Base-by-base conservation (phyloP, 2,888 invertebrate genomes). In the Pachycephus smyrnensis region DNA sequence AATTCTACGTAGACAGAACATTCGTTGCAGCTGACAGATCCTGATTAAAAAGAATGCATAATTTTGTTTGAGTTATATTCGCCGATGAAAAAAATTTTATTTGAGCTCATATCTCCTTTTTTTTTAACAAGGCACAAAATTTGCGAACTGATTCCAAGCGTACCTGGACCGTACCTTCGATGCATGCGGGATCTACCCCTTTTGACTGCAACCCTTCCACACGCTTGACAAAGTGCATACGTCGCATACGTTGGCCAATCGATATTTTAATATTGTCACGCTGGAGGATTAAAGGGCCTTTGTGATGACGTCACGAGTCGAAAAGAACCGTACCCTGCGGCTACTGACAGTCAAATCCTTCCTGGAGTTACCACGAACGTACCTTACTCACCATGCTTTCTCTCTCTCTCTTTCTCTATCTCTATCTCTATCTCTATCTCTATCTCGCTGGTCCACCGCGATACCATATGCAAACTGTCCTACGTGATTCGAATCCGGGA, bases 201-300 rank as follows among this genome's bases (percentile, higher is more conserved):
- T 71, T 12, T 33, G 71, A 71, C 71, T 71, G 71, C 71, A 71
- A 71, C 71, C 71, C 68, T 75, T 76, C 77, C 78, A 40, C 12
- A 12, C 68, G 73, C 81, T 81, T 80, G 86, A 90, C 91, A 91
- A 91, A 91, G 91, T 91, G 91, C 91, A 91, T 91, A 88, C 91
- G 89, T 88, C 88, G 91, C 90, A 91, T 91, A 90, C 91, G 87
- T 90, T 88, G 87, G 88, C 88, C 88, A 90, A 91, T 91, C 91
- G 88, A 91, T 91, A 91, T 91, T 91, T 91, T 91, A 91, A 91
- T 91, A 91, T 91, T 89, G 90, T 90, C 88, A 86, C 85, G 80
- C 71, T 15, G 12, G 32, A 33, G 71, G 71, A 71, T 71, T 71
- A 33, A 71, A 71, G 71, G 55, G 71, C 71, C 71, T 71, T 71